Evolutionary conservation across 2,888 invertebrate genomes (phyloP), one percentile per base, ranked within the genome.

Genomic region (Phengaris arion): DNA sequence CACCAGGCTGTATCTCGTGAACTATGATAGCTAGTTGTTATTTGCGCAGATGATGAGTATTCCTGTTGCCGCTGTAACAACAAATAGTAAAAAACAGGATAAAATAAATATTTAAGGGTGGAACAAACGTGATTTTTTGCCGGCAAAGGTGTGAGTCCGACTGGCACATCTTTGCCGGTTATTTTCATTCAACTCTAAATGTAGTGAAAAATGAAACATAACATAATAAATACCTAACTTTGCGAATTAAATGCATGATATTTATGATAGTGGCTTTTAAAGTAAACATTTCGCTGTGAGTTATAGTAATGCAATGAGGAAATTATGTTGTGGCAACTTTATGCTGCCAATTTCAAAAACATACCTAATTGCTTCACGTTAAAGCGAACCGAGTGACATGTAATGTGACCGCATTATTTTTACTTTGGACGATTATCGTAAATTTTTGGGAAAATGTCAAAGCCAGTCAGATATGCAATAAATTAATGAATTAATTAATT

Each of bases 321-420:
- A 64, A 64, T 64, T 35, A 64, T 64, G 35, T 64, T 64, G 64
- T 35, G 64, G 35, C 64, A 64, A 64, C 64, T 64, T 64, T 64
- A 64, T 64, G 64, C 35, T 13, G 12, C 35, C 64, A 45, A 64
- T 64, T 64, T 64, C 64, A 64, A 64, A 64, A 64, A 64, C 64
- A 64, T 45, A 64, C 64, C 1, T 64, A 64, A 64, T 64, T 64
- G 35, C 64, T 12, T 64, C 35, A 35, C 35, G 64, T 59, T 64
- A 64, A 35, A 64, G 64, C 35, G 59, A 22, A 59, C 52, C 59
- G 64, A 64, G 35, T 13, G 64, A 64, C 35, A 64, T 64, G 64
- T 64, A 64, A 64, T 64, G 12, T 64, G 64, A 64, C 64, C 64
- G 64, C 64, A 64, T 64, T 64, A 64, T 64, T 64, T 64, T 64